Evolutionary conservation across 2,888 invertebrate genomes (phyloP).

Genomic region (Drosophila paramelanica): DNA sequence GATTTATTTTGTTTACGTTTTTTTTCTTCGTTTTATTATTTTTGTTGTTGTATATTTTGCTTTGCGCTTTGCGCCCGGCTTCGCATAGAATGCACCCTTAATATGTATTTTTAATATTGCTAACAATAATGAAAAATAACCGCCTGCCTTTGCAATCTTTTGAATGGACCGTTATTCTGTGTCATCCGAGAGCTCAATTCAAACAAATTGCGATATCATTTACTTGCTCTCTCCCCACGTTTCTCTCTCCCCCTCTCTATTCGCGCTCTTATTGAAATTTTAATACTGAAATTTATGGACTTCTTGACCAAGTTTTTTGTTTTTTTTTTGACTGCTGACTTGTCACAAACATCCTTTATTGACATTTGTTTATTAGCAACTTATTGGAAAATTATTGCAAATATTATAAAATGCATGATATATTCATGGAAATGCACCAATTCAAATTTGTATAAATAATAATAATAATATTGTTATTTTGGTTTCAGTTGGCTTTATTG

Average conservation of each 20-base stretch:
- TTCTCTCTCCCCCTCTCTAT: background rate
- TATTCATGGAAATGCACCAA: background rate
- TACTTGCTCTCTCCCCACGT: background rate
- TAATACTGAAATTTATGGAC: background rate
- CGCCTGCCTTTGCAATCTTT: slow-evolving; percentile 12
- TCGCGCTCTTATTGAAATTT: background rate
- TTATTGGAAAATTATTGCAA: background rate
- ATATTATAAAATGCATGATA: background rate
- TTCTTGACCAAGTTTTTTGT: slow-evolving; percentile 5
- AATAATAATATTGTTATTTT: slow-evolving; percentile 37
- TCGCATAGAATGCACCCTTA: slow-evolving; percentile 33
- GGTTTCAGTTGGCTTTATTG: slow-evolving; percentile 4
- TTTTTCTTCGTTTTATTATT: slow-evolving; percentile 1
- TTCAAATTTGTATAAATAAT: slow-evolving; percentile 4
- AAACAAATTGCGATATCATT: slow-evolving; percentile 18
- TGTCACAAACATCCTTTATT: background rate
- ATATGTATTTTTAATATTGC: slow-evolving; percentile 26
- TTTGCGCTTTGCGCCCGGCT: background rate
- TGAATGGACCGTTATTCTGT: slow-evolving; percentile 12
- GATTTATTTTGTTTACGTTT: slow-evolving; percentile 19
- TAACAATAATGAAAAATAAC: slow-evolving; percentile 36
- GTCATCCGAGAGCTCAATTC: slow-evolving; percentile 12
- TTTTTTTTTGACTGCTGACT: background rate
- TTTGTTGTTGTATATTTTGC: background rate
- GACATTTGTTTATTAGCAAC: background rate